These are phyloP conservation scores for Pseudopipra pipra DNA, from an alignment of 2,113 vertebrate genomes.

Conservation along the genomic window DNA sequence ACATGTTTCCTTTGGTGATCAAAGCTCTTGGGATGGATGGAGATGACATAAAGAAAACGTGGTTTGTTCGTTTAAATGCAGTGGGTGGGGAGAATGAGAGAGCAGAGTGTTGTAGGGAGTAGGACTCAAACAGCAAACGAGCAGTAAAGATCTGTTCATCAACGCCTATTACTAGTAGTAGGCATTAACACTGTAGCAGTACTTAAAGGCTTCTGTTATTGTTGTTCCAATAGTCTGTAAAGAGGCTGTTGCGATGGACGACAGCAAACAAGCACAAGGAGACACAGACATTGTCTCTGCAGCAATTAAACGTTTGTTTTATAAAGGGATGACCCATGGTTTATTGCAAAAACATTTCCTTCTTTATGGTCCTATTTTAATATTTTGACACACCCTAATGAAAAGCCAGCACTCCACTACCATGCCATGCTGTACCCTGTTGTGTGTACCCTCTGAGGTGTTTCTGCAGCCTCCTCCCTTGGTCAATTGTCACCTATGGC, in stretches of 20 bases:
- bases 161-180: neutral
- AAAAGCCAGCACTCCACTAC: neutral
- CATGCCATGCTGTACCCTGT: neutral
- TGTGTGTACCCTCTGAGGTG: fast-evolving
- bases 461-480: neutral
- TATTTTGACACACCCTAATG: neutral
- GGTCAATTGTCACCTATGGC: neutral
- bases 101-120: neutral
- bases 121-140: neutral
- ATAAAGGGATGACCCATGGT: neutral
- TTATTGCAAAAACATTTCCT: neutral
- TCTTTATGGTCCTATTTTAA: neutral
- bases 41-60: constrained; percentile 40
- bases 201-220: neutral
- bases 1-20: constrained; percentile 34
- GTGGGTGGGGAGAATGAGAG: constrained; percentile 47
- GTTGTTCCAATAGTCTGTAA: neutral
- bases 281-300: neutral
- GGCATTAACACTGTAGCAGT: neutral
- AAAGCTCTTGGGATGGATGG: constrained; percentile 35
- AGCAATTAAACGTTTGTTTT: neutral
- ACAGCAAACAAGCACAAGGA: neutral
- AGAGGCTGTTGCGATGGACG: neutral
- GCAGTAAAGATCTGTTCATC: constrained; percentile 5
- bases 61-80: constrained; percentile 58